Base-by-base conservation (phyloP, 2,113 vertebrate genomes). In the Nycticebus coucang region DNA sequence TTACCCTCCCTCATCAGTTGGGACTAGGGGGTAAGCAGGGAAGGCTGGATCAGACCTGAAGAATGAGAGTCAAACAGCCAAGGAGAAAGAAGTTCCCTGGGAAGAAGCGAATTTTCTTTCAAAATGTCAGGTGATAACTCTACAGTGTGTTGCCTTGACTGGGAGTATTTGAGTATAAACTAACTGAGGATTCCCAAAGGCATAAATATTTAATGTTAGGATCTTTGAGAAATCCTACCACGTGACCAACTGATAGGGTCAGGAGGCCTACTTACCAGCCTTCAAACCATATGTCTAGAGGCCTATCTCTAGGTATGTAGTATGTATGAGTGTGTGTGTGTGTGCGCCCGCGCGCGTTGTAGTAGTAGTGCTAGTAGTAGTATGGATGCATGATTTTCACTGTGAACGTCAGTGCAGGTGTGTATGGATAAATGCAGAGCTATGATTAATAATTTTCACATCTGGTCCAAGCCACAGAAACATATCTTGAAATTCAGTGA, bases 131-230 rank as follows among this genome's bases (percentile, higher is more conserved):
- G 62, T 94, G 94, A 96, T 94, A 96, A 96, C 94, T 69, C 96
- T 80, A 89, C 57, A 19, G n/a, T 94, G 89, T 75, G 82, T 93
- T 95, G 93, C 53, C 79, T 94, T 95, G 82, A 96, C 91, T 60
- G 96, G 88, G 95, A 50, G 69, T 77, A 90, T 96, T 96, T 96
- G 91, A 96, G 97, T 97, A 88, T 96, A 92, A 89, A 87, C 86
- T 93, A 89, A 87, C 86, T 80, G 69, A 80, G 89, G 74, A 95
- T 87, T 97, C 95, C 75, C 87, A 93, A 75, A 95, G 71, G 66
- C 17, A 87, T 97, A 89, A 91, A 94, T 98, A 96, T 93, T 94
- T 97, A 97, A 89, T 96, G 86, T n/a, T 91, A 69, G 37, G 89
- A 91, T 89, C 86, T 91, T 83, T 84, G 41, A 93, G 82, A 97